Conservation (phyloP, 2,797 vertebrate genomes). For the Sitta carolinensis region DNA sequence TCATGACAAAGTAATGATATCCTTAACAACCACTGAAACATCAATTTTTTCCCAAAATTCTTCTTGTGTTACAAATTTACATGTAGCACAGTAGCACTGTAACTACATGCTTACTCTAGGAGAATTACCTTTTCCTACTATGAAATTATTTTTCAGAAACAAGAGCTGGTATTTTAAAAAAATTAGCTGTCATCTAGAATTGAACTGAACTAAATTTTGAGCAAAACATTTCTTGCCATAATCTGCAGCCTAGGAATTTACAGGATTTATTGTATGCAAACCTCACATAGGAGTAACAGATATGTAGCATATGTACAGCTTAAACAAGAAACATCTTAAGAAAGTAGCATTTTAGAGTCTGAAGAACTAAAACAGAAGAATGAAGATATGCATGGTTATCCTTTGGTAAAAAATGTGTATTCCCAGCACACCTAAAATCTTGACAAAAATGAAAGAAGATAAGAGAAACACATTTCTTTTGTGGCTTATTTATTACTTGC, state of each 20-base stretch:
- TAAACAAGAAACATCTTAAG: not conserved
- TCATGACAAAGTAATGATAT: not conserved
- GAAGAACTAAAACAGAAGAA: not conserved
- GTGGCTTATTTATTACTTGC: not conserved
- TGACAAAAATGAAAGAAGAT: not conserved
- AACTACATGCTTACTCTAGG: not conserved
- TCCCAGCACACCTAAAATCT: not conserved
- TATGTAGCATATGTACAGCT: not conserved
- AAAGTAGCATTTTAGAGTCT: not conserved
- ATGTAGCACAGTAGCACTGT: not conserved
- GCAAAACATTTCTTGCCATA: not conserved
- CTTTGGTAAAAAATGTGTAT: not conserved
- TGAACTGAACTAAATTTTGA: not conserved
- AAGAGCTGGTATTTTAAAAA: not conserved
- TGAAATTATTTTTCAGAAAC: not conserved
- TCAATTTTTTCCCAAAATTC: not conserved
- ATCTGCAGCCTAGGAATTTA: not conserved
- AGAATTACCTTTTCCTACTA: not conserved
- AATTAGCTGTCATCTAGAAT: not conserved
- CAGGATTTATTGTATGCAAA: not conserved
- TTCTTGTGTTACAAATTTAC: not conserved
- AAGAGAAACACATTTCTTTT: not conserved
- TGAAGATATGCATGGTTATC: not conserved
- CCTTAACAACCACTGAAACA: not conserved
- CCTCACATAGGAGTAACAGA: not conserved